These are phyloP conservation scores for Hemibagrus wyckioides DNA, from an alignment of 2,113 vertebrate genomes.

Conservation along the genomic window DNA sequence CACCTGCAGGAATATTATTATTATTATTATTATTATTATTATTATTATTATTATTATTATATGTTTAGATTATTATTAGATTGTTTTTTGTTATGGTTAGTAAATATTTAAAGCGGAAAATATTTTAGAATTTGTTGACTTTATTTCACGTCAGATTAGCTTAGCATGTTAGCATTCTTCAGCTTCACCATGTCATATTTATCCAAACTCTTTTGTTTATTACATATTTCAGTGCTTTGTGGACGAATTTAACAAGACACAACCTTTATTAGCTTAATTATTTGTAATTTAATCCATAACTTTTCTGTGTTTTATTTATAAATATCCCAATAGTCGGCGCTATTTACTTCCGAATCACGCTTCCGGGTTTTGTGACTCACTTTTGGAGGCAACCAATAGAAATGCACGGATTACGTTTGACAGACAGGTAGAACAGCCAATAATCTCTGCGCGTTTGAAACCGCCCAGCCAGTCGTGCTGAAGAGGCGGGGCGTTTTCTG, in stretches of 20 bases:
- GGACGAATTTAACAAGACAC: neutral
- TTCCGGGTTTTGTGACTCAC: neutral
- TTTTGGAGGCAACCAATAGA: slow-evolving; percentile 37
- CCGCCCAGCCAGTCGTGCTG: neutral
- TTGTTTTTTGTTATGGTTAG: neutral
- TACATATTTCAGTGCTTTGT: neutral
- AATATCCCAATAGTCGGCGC: slow-evolving; percentile 55
- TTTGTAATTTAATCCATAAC: neutral
- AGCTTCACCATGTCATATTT: neutral
- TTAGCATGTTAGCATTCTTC: neutral
- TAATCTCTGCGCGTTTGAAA: neutral
- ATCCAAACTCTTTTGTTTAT: neutral
- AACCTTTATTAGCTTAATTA: neutral
- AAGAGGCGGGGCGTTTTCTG: neutral
- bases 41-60: too few relatives aligned
- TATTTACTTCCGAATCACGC: neutral
- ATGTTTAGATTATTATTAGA: too few relatives aligned
- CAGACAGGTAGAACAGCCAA: neutral
- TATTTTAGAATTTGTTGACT: neutral
- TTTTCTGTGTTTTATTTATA: slow-evolving; percentile 46
- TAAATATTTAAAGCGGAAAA: neutral
- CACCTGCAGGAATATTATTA: neutral
- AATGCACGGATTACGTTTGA: neutral
- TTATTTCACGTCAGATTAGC: neutral
- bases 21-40: too few relatives aligned